Percentiles rank a stretch among this genome's conserved stretches.
These are phyloP conservation scores for Pseudomugil tenellus DNA, from an alignment of 2,797 vertebrate genomes.

Conservation along the genomic window DNA sequence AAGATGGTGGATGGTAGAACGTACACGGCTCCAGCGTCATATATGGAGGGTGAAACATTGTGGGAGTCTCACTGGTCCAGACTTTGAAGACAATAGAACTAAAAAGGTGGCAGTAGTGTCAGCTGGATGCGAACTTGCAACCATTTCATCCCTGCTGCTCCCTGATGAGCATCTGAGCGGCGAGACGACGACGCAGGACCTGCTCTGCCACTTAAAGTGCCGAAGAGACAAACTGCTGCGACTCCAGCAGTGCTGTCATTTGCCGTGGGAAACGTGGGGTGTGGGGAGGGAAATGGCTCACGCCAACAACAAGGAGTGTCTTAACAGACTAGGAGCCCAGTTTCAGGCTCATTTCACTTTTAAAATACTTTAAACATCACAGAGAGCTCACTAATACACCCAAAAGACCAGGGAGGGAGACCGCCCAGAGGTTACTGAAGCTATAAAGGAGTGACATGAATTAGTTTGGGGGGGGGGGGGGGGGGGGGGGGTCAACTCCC, in stretches of 20 bases:
- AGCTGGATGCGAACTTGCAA: conserved; percentile 9
- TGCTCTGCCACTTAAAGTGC: conserved; percentile 45
- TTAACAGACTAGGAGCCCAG: conserved; percentile 40
- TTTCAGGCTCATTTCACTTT: conserved; percentile 21
- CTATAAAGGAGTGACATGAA: conserved; percentile 22
- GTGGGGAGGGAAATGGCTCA: conserved; percentile 8
- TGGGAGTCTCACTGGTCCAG: conserved; percentile 17
- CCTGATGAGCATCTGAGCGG: conserved; percentile 12
- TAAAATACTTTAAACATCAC: conserved; percentile 34
- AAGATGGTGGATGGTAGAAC: conserved; percentile 60
- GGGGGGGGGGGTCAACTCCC: no score
- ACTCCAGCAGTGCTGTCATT: conserved; percentile 34
- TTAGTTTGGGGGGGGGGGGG: background rate
- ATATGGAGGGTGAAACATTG: conserved; percentile 20
- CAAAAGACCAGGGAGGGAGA: conserved; percentile 11
- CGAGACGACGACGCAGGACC: conserved; percentile 26
- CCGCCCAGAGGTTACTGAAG: conserved; percentile 17
- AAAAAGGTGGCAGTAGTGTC: conserved; percentile 5
- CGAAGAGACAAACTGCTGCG: conserved; percentile 37
- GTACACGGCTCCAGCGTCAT: conserved; percentile 31
- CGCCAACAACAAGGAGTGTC: conserved; percentile 35
- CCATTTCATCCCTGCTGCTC: conserved; percentile 5
- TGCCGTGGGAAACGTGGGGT: conserved; percentile 21
- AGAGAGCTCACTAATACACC: conserved; percentile 23
- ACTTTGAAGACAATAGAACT: background rate